Conservation (phyloP, 2,888 invertebrate genomes). For the Branchinecta sandiegonensis region DNA sequence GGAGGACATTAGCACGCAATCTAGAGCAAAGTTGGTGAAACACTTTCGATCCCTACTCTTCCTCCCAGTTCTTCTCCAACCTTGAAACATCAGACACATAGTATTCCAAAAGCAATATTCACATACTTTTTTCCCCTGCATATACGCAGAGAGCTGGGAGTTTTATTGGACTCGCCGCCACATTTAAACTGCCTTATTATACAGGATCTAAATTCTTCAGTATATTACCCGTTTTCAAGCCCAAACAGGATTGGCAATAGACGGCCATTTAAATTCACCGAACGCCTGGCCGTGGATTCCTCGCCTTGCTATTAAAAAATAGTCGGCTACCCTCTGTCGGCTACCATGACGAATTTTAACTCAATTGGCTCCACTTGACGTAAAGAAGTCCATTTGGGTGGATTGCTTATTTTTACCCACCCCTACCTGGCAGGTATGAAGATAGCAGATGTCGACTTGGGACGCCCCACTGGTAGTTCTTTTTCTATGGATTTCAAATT, state of each 20-base stretch:
- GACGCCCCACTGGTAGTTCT: background rate
- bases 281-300: background rate
- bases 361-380: background rate
- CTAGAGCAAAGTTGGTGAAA: no score
- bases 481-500: background rate
- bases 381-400: slow-evolving; percentile 15
- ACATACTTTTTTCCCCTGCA: background rate
- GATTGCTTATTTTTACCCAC: slow-evolving; percentile 14
- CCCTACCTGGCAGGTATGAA: background rate
- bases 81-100: no score
- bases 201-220: slow-evolving; percentile 11
- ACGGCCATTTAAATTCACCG: background rate
- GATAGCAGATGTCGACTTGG: background rate
- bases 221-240: background rate
- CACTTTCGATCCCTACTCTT: no score
- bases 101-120: no score
- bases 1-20: no score
- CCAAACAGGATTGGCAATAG: no score
- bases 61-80: no score
- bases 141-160: background rate
- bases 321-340: background rate
- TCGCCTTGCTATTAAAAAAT: slow-evolving; percentile 4
- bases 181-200: slow-evolving; percentile 14
- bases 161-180: background rate
- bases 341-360: slow-evolving; percentile 10